A percentile compares a stretch with the other conserved stretches of the same genome.
phyloP scores from a whole-genome alignment of 2,797 vertebrate genomes.

The Hippopotamyrus pictus region DNA sequence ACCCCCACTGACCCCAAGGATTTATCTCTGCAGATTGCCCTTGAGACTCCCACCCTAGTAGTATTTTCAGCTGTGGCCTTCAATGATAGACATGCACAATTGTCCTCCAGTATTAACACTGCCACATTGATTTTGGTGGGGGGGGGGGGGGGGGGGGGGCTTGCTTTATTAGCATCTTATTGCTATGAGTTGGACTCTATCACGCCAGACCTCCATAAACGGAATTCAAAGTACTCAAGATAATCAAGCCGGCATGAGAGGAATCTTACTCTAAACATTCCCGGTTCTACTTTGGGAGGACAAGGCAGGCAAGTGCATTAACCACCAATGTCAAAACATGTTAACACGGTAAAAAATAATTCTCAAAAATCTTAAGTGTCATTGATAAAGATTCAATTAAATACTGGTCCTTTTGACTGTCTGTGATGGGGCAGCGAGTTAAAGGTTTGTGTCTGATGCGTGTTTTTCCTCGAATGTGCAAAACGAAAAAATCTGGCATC shows the following conservation, averaged over 20 bases:
- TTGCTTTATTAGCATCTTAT: not conserved
- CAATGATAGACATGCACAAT: not conserved
- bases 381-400: not conserved
- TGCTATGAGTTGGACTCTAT: not conserved
- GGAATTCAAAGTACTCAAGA: not conserved
- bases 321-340: not conserved
- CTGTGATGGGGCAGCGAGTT: not conserved
- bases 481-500: not conserved
- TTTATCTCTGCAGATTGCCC: not conserved
- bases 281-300: not conserved
- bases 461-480: not conserved
- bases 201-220: not conserved
- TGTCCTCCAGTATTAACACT: not conserved
- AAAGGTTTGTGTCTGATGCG: not conserved
- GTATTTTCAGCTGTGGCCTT: not conserved
- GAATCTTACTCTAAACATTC: constrained; percentile 2
- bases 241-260: not conserved
- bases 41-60: not conserved
- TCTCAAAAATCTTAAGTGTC: not conserved
- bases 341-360: not conserved
- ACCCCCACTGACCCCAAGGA: not conserved
- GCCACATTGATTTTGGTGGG: not conserved
- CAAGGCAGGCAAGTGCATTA: not conserved
- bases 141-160: not conserved
- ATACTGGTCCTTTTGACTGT: not conserved